These are phyloP conservation scores for Callipepla californica DNA, from an alignment of 2,113 vertebrate species.

Conservation along the genomic window DNA sequence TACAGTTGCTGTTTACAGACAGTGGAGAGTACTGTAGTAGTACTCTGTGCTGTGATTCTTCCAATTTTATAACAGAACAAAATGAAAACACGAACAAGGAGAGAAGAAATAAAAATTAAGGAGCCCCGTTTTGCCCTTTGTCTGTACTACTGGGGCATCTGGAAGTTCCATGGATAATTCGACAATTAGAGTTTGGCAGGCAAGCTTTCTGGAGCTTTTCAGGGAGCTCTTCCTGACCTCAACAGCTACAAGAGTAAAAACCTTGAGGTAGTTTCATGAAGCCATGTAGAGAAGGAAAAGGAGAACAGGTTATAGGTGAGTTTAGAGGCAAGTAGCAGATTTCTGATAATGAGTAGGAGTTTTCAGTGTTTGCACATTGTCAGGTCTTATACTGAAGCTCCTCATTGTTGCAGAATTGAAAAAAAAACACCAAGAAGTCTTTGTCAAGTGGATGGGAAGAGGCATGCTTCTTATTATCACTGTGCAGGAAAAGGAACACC, in stretches of 20 bases:
- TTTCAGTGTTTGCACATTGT: not conserved
- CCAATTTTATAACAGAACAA: not conserved
- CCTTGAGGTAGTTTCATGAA: not conserved
- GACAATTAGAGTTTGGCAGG: not conserved
- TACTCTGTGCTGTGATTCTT: not conserved
- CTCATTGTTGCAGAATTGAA: not conserved
- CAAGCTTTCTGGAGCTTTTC: not conserved
- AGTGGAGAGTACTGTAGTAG: not conserved
- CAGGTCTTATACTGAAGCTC: not conserved
- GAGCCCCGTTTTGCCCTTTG: not conserved
- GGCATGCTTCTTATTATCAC: not conserved
- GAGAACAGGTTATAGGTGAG: not conserved
- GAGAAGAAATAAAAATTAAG: not conserved
- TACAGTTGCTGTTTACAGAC: not conserved
- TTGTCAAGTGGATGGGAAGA: not conserved
- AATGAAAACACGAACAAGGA: not conserved
- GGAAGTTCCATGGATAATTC: not conserved
- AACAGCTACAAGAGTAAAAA: not conserved
- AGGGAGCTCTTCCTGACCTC: not conserved
- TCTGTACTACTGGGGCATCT: rapidly evolving
- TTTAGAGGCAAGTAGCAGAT: not conserved
- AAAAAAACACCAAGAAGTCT: not conserved
- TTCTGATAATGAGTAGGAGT: not conserved
- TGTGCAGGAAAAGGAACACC: not conserved
- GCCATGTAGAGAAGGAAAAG: not conserved